Percentiles rank a stretch among this genome's conserved stretches.
Evolutionary conservation across 1,140 invertebrate species (phyloP).

Genomic region (Cotesia typhae): DNA sequence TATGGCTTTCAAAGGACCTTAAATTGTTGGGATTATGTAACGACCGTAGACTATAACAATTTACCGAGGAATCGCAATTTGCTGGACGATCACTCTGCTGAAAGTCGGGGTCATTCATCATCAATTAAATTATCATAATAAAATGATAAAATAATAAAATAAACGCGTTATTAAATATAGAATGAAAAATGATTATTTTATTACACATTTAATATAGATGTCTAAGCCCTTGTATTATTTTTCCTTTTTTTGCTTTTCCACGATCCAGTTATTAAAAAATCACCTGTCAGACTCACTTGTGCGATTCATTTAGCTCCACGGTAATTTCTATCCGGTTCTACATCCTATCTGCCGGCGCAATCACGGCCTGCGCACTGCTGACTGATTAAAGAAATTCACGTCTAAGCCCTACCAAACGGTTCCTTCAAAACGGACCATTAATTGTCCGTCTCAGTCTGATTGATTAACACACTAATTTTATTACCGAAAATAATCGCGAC

Average conservation of each 20-base stretch:
- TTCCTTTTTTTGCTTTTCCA: conserved; percentile 12
- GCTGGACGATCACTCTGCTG: too few species aligned
- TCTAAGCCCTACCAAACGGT: conserved; percentile 42
- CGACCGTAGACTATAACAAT: too few species aligned
- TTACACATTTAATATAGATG: background rate
- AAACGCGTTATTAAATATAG: too few species aligned
- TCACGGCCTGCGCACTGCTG: conserved; percentile 30
- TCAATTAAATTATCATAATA: too few species aligned
- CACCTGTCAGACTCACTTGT: conserved; percentile 51
- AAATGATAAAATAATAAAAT: too few species aligned
- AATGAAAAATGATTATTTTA: too few species aligned
- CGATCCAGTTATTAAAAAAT: conserved; percentile 50
- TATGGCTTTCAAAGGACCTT: too few species aligned
- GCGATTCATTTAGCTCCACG: conserved; percentile 51
- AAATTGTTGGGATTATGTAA: too few species aligned
- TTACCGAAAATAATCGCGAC: conserved; percentile 46
- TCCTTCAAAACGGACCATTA: conserved; percentile 53
- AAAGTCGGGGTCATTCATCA: too few species aligned
- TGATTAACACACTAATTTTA: conserved; percentile 54
- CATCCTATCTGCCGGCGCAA: conserved; percentile 30
- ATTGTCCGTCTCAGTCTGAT: conserved; percentile 50
- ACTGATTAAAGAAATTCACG: conserved; percentile 58
- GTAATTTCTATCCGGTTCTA: conserved; percentile 21
- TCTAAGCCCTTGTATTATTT: background rate
- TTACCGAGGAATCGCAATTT: too few species aligned